Evolutionary conservation across 2,888 invertebrate species (phyloP).

Genomic region (Fabriciana adippe): DNA sequence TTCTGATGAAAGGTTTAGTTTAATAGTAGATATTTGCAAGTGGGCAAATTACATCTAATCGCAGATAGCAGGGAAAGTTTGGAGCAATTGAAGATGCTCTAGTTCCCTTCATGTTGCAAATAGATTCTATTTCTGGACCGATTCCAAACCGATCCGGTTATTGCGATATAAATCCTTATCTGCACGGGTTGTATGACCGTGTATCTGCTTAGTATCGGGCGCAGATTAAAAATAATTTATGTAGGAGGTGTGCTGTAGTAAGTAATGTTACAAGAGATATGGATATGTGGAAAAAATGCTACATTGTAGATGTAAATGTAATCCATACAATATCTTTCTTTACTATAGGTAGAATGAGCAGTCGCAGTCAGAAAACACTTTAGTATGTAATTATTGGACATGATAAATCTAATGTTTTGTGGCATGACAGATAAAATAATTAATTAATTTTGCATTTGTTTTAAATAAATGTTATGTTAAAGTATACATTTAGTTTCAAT

Average conservation of each 20-base stretch:
- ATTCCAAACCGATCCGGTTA: constrained; percentile 57
- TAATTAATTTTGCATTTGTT: too few species aligned
- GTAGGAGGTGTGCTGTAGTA: background rate
- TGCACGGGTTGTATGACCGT: constrained; percentile 30
- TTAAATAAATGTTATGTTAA: too few species aligned
- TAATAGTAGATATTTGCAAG: constrained; percentile 11
- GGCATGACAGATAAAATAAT: too few species aligned
- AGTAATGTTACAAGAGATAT: background rate
- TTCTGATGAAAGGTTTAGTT: constrained; percentile 16
- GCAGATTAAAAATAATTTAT: constrained; percentile 15
- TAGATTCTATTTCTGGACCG: constrained; percentile 60
- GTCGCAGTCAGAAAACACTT: too few species aligned
- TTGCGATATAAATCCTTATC: constrained; percentile 65
- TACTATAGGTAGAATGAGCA: too few species aligned
- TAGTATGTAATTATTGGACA: too few species aligned
- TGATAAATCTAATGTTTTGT: too few species aligned
- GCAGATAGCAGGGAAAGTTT: constrained; percentile 28
- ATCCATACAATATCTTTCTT: too few species aligned
- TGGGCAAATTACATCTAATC: constrained; percentile 19
- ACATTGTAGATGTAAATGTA: background rate
- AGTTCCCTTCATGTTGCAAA: constrained; percentile 52
- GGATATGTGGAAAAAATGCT: background rate
- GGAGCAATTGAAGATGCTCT: constrained; percentile 38
- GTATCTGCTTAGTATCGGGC: constrained; percentile 8
- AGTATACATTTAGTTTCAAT: too few species aligned